Base-by-base conservation (phyloP, 1,140 invertebrate genomes). In the Radopholus similis region DNA sequence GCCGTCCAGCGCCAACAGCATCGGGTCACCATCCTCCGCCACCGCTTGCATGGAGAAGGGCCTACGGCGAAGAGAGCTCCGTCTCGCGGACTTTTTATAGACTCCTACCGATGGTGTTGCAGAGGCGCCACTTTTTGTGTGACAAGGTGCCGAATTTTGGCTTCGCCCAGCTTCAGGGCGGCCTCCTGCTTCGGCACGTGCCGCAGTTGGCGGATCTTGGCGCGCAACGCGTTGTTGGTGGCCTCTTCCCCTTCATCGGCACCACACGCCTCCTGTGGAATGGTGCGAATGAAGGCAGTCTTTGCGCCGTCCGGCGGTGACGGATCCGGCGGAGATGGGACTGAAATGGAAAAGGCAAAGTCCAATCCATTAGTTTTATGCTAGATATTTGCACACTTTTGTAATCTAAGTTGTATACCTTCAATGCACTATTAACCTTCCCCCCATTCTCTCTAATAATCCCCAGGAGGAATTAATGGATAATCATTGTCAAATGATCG, bases 101-200 rank as follows among this genome's bases (percentile, higher is more conserved):
- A n/a, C n/a, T n/a, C 44, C 15, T 26, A 51, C 47, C 59, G 78
- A 64, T 79, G 77, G 59, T 80, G 68, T 71, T 70, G 68, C 8
- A 70, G 49, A 2, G 76, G 71, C 62, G 77, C 42, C 60, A 70
- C 80, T 47, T 82, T 81, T 49, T 81, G 78, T 13, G 78, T 82
- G 6, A 76, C 63, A 18, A 81, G 63, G 47, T 80, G 70, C 13
- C 78, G 49, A 15, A 80, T 72, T 68, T 62, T 72, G 2, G 78
- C 49, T 30, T 62, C 42, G 8, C 40, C 21, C 21, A 47, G 23
- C 49, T 62, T 62, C 2, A 23, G 49, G 13, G 2, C 18, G 34
- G 49, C 44, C 57, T 18, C 49, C 21, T 49, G 40, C 59, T 28
- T 21, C 8, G 79, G 63, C 2, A 80, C 78, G 26, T 78, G 79